Evolutionary conservation across 1,140 invertebrate genomes (phyloP), one percentile per base, ranked within the genome.

Genomic region (Glossosoma conforme): DNA sequence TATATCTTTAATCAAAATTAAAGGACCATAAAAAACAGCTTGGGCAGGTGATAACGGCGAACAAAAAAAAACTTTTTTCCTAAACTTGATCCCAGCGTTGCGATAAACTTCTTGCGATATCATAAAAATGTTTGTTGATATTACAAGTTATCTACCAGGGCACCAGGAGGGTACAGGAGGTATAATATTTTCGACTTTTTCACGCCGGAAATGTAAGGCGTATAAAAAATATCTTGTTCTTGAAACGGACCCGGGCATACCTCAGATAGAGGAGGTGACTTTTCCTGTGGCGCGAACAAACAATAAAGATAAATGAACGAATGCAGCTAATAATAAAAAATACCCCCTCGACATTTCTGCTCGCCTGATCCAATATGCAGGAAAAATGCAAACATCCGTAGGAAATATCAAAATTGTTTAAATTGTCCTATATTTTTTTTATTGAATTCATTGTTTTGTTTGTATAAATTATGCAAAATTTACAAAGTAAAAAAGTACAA

Each of bases 91-190:
- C 40, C 30, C 30, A 50, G 44, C 19, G 37, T 10, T 5, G 20
- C 24, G 54, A 57, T 57, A 57, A 52, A 57, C 54, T 57, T 52
- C 51, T 24, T 33, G 40, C 45, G 52, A 49, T 43, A 44, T 46
- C 44, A 41, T 57, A 57, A 57, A 57, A 52, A 57, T 56, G 54
- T 55, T 41, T 55, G 53, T 56, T 49, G 48, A 56, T 56, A 52
- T 51, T 51, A 44, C 37, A 55, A 55, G 36, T 55, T 55, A 55
- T 52, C 54, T 51, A 30, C 36, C 30, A 22, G 38, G 52, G 32
- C 24, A 47, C 20, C 45, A 15, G 21, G 37, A 25, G 36, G 41
- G 30, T 19, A 19, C 42, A 19, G 19, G 28, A 25, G 15, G 43
- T 22, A 48, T 35, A 50, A 22, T 14, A 42, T 40, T 51, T 55